Conservation (phyloP, 2,113 vertebrate genomes). For the Sylvia atricapilla region DNA sequence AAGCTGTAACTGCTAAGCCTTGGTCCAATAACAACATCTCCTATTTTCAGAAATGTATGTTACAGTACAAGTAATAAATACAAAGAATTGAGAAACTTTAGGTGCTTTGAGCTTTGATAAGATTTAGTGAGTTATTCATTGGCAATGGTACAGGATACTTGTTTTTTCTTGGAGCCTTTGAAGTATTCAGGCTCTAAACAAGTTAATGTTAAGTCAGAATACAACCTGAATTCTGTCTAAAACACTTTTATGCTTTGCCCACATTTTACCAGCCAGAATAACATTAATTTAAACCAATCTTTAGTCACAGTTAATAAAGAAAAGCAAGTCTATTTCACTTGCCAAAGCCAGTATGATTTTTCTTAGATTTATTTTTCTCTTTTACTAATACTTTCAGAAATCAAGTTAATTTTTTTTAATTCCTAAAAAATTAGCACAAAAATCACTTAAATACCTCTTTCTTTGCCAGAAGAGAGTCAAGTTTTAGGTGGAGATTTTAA, state of each 20-base stretch:
- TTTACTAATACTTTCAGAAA: background rate
- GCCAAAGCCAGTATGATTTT: background rate
- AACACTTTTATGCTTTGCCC: background rate
- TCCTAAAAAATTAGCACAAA: background rate
- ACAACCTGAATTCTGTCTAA: background rate
- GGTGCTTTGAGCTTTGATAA: background rate
- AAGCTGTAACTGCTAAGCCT: background rate
- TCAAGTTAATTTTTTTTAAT: background rate
- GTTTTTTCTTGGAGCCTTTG: background rate
- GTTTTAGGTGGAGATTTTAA: background rate
- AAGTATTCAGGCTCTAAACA: background rate
- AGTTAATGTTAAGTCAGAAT: background rate
- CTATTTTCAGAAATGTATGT: background rate
- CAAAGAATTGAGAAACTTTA: background rate
- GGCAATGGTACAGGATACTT: background rate
- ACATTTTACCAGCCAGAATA: background rate
- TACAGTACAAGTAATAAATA: background rate
- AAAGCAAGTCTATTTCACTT: background rate
- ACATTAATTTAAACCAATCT: background rate
- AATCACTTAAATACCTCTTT: background rate
- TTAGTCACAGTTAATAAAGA: background rate
- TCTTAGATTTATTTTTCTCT: background rate
- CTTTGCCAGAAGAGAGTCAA: background rate
- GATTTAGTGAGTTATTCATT: background rate
- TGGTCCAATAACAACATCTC: conserved; percentile 7